Conservation (phyloP, 2,888 invertebrate species). For the Caenorhabditis afra region DNA sequence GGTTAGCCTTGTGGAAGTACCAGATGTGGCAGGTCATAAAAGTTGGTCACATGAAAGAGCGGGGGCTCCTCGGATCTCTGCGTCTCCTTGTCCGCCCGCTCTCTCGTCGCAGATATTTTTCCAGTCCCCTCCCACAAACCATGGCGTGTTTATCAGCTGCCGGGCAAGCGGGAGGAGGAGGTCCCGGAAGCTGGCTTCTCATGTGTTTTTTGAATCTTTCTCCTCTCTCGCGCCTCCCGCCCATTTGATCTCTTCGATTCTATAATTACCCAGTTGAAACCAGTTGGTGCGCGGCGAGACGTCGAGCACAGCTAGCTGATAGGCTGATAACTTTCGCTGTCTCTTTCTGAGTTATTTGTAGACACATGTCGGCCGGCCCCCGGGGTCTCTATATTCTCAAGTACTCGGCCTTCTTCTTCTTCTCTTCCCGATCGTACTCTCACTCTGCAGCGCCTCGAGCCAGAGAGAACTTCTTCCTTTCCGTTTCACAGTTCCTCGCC, state of each 20-base stretch:
- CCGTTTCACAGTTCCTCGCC: conserved; percentile 31
- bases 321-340: conserved; percentile 43
- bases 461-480: conserved; percentile 2
- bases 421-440: conserved; percentile 35
- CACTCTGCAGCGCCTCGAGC: conserved; percentile 4
- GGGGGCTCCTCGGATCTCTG: conserved; percentile 25
- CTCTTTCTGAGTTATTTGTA: conserved; percentile 43
- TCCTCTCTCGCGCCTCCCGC: conserved; percentile 11
- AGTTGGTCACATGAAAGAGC: conserved; percentile 49
- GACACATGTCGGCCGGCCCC: conserved; percentile 41
- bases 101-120: conserved; percentile 30
- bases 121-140: conserved; percentile 16
- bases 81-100: conserved; percentile 5
- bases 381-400: conserved; percentile 40
- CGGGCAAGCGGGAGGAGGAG: not conserved
- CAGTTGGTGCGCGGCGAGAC: conserved; percentile 28
- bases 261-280: conserved; percentile 32
- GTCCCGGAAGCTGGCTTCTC: conserved; percentile 35
- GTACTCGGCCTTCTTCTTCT: conserved; percentile 47
- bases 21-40: conserved; percentile 56
- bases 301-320: conserved; percentile 15
- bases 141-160: conserved; percentile 37
- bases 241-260: conserved; percentile 15
- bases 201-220: conserved; percentile 42
- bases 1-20: conserved; percentile 30